phyloP scores from a whole-genome alignment of 2,888 invertebrate genomes.

The Sacculina carcini region DNA sequence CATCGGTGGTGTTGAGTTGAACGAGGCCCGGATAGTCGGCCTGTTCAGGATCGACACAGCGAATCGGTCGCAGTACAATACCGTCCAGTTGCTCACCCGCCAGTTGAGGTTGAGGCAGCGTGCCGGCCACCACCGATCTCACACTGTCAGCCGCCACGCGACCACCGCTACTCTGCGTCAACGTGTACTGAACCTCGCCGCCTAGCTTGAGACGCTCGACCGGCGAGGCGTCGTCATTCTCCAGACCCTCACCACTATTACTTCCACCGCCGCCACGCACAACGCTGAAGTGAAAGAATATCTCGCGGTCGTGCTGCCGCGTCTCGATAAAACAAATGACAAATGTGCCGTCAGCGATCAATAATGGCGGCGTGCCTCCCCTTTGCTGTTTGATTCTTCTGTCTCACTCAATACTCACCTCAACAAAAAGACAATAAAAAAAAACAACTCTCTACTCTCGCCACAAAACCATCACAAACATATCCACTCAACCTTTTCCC shows the following conservation, averaged over 20 bases:
- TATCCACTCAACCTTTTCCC: too few relatives aligned
- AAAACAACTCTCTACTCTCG: too few relatives aligned
- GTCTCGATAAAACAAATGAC: conserved; percentile 96
- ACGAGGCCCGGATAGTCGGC: conserved; percentile 48
- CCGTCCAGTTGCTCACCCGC: conserved; percentile 39
- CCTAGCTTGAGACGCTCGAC: conserved; percentile 49
- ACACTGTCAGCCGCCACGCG: conserved; percentile 85
- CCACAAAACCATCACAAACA: too few relatives aligned
- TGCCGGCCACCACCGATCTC: conserved; percentile 46
- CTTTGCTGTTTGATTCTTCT: too few relatives aligned
- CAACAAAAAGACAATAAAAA: too few relatives aligned
- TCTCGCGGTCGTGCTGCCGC: conserved; percentile 71
- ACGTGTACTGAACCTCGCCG: conserved; percentile 74
- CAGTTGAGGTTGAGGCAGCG: conserved; percentile 28
- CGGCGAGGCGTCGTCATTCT: too few relatives aligned
- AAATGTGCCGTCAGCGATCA: too few relatives aligned
- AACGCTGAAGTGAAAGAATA: conserved; percentile 88
- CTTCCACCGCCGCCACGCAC: neutral
- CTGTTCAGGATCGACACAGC: conserved; percentile 83
- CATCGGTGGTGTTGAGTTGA: conserved; percentile 21
- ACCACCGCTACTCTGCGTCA: conserved; percentile 42
- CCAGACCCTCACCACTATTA: too few relatives aligned
- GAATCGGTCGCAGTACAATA: conserved; percentile 56
- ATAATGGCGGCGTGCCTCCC: too few relatives aligned
- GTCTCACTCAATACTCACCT: too few relatives aligned